Evolutionary conservation across 2,888 invertebrate species (phyloP).

Genomic region (Meghimatium bilineatum): DNA sequence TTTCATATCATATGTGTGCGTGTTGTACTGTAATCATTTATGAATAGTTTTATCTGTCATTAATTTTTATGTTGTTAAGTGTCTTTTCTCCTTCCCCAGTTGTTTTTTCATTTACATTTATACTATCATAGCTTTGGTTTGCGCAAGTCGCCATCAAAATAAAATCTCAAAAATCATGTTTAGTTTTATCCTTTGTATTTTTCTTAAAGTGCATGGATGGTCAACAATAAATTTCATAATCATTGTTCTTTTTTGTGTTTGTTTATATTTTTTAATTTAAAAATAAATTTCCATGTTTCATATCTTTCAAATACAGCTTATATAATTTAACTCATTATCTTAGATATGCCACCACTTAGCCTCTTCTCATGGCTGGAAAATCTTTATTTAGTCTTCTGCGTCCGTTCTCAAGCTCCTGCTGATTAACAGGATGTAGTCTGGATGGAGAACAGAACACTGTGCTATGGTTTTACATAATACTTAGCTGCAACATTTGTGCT

Average conservation of each 20-base stretch:
- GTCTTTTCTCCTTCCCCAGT: neutral
- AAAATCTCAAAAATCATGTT: neutral
- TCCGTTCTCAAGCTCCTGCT: too few relatives aligned
- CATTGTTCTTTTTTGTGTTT: neutral
- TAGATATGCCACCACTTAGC: too few relatives aligned
- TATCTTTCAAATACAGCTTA: too few relatives aligned
- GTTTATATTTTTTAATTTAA: too few relatives aligned
- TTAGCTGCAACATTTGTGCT: too few relatives aligned
- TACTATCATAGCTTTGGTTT: conserved; percentile 8
- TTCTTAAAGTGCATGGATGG: conserved; percentile 13
- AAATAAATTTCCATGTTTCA: too few relatives aligned
- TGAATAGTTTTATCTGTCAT: neutral
- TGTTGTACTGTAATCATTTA: conserved; percentile 11
- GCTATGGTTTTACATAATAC: too few relatives aligned
- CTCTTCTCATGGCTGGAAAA: too few relatives aligned
- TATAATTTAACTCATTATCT: too few relatives aligned
- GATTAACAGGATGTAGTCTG: too few relatives aligned
- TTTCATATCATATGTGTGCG: neutral
- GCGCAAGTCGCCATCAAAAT: neutral
- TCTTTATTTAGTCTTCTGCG: too few relatives aligned
- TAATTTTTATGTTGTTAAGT: neutral
- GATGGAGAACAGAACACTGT: too few relatives aligned
- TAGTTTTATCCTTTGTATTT: neutral
- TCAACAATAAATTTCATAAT: neutral
- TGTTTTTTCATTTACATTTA: neutral